phyloP scores from a whole-genome alignment of 1,140 invertebrate genomes.

The Drosophila orena region DNA sequence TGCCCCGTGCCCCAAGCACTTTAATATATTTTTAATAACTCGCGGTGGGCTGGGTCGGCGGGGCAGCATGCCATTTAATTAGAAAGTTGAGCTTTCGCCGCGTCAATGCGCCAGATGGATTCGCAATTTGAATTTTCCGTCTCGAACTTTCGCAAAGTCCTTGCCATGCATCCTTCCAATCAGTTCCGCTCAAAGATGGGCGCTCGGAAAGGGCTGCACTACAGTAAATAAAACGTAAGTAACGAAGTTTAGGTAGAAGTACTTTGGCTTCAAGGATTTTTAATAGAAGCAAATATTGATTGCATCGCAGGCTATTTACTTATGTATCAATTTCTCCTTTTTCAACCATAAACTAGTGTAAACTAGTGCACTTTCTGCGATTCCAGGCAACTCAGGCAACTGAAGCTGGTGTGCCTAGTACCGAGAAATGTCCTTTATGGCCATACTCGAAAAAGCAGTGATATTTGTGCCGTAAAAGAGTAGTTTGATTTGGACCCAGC shows the following conservation, averaged over 20 bases:
- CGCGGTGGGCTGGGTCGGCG: neutral
- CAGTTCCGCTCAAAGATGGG: neutral
- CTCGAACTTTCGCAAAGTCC: neutral
- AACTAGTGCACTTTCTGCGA: neutral
- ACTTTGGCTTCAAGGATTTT: neutral
- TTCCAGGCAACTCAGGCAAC: neutral
- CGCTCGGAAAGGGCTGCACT: too few species aligned
- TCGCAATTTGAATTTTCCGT: slow-evolving; percentile 3
- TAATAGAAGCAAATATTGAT: neutral
- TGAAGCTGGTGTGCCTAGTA: neutral
- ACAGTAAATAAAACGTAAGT: neutral
- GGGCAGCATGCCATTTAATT: slow-evolving; percentile 46
- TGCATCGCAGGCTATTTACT: neutral
- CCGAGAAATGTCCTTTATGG: too few species aligned
- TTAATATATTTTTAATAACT: slow-evolving; percentile 64
- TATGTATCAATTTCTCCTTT: neutral
- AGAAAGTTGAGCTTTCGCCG: slow-evolving; percentile 40
- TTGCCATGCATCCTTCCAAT: neutral
- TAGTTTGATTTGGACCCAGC: slow-evolving; percentile 4
- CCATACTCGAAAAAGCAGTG: too few species aligned
- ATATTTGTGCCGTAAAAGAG: slow-evolving; percentile 1
- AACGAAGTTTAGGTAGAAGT: too few species aligned
- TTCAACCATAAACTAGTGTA: neutral
- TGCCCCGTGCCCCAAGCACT: neutral
- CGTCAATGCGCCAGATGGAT: slow-evolving; percentile 36